Percentiles rank a stretch among this genome's conserved stretches.
Evolutionary conservation across 2,113 vertebrate species (phyloP).

Genomic region (Ellobius talpinus): DNA sequence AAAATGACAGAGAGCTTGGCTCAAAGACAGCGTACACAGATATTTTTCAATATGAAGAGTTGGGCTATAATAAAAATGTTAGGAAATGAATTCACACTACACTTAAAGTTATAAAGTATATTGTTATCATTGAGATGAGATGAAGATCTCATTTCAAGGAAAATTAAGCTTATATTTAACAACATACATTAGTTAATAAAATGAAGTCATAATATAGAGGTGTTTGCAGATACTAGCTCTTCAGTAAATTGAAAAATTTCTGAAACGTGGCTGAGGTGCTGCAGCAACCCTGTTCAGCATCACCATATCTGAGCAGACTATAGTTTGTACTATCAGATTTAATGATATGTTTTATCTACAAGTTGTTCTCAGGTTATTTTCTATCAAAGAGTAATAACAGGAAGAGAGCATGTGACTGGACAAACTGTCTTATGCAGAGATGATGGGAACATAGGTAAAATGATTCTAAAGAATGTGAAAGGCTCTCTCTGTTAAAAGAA

Average conservation of each 20-base stretch:
- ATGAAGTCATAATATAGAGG: neutral
- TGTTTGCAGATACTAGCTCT: neutral
- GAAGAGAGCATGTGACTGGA: neutral
- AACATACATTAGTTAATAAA: slow-evolving; percentile 4
- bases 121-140: neutral
- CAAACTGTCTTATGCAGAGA: slow-evolving; percentile 28
- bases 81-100: slow-evolving; percentile 29
- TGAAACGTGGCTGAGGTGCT: slow-evolving; percentile 2
- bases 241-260: slow-evolving; percentile 8
- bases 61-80: slow-evolving; percentile 26
- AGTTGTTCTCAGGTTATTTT: neutral
- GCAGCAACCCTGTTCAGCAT: neutral
- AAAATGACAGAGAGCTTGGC: slow-evolving; percentile 14
- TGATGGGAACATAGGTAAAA: slow-evolving; percentile 24
- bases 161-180: slow-evolving; percentile 55
- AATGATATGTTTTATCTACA: neutral
- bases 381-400: neutral
- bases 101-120: slow-evolving; percentile 29
- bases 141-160: slow-evolving; percentile 26
- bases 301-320: neutral
- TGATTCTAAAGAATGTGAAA: slow-evolving; percentile 1
- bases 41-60: slow-evolving; percentile 35
- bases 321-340: neutral
- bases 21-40: neutral
- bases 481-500: slow-evolving; percentile 15